Evolutionary conservation across 2,888 invertebrate genomes (phyloP).

Genomic region (Ferrisia virgata): DNA sequence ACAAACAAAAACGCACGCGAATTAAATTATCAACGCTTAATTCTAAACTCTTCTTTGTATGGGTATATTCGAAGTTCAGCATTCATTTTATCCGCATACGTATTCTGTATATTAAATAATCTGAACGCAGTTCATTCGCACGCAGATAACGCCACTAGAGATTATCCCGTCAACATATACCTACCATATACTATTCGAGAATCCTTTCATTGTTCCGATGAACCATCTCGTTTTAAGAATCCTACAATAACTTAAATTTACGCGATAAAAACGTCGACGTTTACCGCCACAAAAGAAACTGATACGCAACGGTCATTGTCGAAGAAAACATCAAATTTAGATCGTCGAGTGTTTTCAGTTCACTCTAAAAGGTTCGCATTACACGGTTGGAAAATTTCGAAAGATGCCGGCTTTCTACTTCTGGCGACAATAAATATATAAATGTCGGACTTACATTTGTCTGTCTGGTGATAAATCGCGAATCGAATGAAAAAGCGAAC

Average conservation of each 20-base stretch:
- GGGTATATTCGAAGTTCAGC: too few relatives aligned
- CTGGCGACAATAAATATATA: constrained; percentile 43
- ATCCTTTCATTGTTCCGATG: constrained; percentile 13
- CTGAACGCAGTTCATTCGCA: neutral
- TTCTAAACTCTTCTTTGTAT: neutral
- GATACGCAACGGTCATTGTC: constrained; percentile 34
- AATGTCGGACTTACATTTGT: constrained; percentile 29
- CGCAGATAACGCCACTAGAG: neutral
- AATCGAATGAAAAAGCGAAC: constrained; percentile 5
- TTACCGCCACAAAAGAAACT: constrained; percentile 29
- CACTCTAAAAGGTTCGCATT: constrained; percentile 40
- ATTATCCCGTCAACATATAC: constrained; percentile 6
- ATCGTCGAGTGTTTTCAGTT: constrained; percentile 36
- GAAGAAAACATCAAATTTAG: constrained; percentile 39
- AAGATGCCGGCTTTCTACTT: constrained; percentile 36
- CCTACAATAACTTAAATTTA: constrained; percentile 26
- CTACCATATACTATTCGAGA: neutral
- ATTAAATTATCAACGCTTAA: neutral
- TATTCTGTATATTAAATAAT: neutral
- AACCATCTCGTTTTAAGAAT: neutral
- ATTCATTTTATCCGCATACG: neutral
- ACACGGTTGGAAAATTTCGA: constrained; percentile 30
- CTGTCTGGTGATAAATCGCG: constrained; percentile 25
- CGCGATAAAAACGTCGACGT: constrained; percentile 29
- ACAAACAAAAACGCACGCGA: neutral